Base-by-base conservation (phyloP, 1,140 invertebrate species). In the Microplitis demolitor region DNA sequence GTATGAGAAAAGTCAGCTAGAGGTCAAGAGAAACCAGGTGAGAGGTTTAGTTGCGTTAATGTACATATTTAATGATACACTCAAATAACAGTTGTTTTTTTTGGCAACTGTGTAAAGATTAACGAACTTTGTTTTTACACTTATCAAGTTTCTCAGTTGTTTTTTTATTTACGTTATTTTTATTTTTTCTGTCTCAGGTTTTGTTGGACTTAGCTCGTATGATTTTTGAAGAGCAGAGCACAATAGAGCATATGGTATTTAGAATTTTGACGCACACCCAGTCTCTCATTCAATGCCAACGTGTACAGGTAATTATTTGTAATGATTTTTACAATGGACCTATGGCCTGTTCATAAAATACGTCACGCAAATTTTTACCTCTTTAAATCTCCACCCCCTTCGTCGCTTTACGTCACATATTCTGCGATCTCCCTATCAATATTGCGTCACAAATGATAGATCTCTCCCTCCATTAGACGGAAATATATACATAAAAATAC, bases 181-280 rank as follows among this genome's bases (percentile, higher is more conserved):
- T 6, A 37, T 35, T 13, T 66, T 74, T 77, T 77, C 16, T 54
- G 14, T 56, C 51, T 14, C 77, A 93, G 92, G 96, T 98, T 62
- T 88, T 98, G 11, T 87, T 98, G 69, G 96, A 98, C 84, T 88
- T 98, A 79, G 97, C 96, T 3, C 90, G 96, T 77, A 97, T 98
- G 93, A 96, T 98, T 78, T 98, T 98, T 84, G 96, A 98, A 83
- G 96, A 98, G 84, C 97, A 98, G 87, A 97, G 95, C 86, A 98
- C 96, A 76, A 96, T 98, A 77, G 96, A 98, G 81, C 95, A 95
- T 82, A 95, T 98, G 90, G 96, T 98, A 73, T 92, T 96, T 77
- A 91, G 97, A 86, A 98, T 98, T 82, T 89, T 98, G 79, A 95
- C 95, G 50, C 96, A 98, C 86, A 98, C 95, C 51, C 96, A 97